Evolutionary conservation across 2,113 vertebrate species (phyloP).

Genomic region (Eurystomus gularis): DNA sequence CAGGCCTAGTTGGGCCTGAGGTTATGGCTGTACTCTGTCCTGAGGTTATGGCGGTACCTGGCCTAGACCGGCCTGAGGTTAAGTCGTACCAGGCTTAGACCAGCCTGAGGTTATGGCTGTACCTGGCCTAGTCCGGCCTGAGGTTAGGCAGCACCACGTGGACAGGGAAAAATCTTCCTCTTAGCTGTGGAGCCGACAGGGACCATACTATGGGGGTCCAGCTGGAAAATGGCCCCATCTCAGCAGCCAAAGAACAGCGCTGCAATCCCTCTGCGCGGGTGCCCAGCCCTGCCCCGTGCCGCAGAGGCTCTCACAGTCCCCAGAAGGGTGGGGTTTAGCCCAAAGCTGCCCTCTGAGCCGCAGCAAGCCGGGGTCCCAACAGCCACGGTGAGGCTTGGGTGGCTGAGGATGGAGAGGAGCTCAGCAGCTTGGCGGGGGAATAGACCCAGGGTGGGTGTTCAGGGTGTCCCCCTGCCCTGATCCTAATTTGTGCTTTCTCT

Average conservation of each 20-base stretch:
- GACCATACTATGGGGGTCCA: accelerated
- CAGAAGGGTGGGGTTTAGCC: accelerated
- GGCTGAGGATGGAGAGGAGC: background rate
- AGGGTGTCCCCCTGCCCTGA: accelerated
- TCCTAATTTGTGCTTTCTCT: accelerated
- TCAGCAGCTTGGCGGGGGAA: accelerated
- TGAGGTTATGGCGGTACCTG: no score
- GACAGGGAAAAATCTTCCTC: accelerated
- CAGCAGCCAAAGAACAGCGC: accelerated
- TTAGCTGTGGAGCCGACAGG: accelerated
- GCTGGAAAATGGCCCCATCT: accelerated
- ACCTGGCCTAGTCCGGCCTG: no score
- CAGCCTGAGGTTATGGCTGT: no score
- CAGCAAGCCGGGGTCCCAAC: background rate
- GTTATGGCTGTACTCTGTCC: no score
- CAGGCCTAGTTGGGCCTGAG: no score
- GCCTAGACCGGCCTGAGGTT: no score
- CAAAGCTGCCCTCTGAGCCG: background rate
- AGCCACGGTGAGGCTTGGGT: accelerated
- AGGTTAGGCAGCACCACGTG: background rate
- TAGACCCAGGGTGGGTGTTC: accelerated
- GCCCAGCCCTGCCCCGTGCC: background rate
- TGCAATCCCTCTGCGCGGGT: accelerated
- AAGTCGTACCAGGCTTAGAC: no score
- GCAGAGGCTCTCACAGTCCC: background rate